Base-by-base conservation (phyloP, 2,113 vertebrate genomes). In the Ciconia maguari region DNA sequence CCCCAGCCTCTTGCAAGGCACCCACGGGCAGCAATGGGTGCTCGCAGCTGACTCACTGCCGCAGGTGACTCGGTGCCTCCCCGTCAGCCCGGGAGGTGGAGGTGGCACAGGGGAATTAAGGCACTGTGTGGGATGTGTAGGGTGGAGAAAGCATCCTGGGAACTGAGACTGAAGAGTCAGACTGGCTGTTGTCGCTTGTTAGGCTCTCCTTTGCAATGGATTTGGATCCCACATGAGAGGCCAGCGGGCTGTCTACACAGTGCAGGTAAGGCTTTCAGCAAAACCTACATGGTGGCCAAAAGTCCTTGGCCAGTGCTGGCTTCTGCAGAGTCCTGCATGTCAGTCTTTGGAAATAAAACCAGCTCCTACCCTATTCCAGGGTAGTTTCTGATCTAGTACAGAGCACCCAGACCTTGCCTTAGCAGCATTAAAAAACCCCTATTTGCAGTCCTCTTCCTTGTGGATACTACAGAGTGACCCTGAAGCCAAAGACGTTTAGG, bases 241-340 rank as follows among this genome's bases (percentile, higher is more conserved):
- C 44, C 21, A 27, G 55, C 13, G 11, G 69, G 41, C 29, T 55
- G 46, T 17, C 70, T 42, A 4, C 0, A 3, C 3, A 12, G 38
- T 17, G 52, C 48, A 52, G 51, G 34, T 13, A 9, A 91, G n/a
- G 57, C 16, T 91, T 85, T 60, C 65, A 32, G 62, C n/a, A 80
- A 36, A 61, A 48, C 16, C 55, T 18, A 2, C 0, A 0, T 11
- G 26, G 4, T 72, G 46, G 41, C 16, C 0, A 0, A 11, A 72
- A 60, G 48, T 17, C 41, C 51, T 77, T 24, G 52, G 44, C 36
- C 52, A 48, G 34, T 38, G 38, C 72, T 70, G 68, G 20, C 42
- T 78, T 69, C 24, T 87, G 66, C 49, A 55, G 64, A 44, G 41
- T 32, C 27, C 42, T 69, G 42, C 13, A 3, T 48, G 46, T 46